Conservation (phyloP, 1,140 invertebrate species). For the Cepaea nemoralis region DNA sequence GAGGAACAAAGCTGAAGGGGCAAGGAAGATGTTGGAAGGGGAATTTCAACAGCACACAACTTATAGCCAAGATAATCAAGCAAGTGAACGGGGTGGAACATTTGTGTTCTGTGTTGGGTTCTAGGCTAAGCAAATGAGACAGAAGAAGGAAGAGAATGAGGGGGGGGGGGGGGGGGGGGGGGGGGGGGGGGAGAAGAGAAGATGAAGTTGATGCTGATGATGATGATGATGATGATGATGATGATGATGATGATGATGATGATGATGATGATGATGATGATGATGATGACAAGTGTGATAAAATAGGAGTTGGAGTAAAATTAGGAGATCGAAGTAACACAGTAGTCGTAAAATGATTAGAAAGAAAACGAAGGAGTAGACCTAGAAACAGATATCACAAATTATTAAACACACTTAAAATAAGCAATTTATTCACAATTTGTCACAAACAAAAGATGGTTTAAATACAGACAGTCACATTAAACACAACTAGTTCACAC, state of each 20-base stretch:
- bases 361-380: background rate
- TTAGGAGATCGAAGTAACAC: background rate
- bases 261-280: background rate
- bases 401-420: too few species aligned
- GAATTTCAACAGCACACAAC: background rate
- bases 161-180: background rate
- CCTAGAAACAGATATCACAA: background rate
- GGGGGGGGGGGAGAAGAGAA: background rate
- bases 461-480: too few species aligned
- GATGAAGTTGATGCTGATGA: too few species aligned
- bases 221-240: background rate
- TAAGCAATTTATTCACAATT: too few species aligned
- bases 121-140: background rate
- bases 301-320: background rate
- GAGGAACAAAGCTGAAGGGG: too few species aligned
- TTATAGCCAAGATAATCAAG: background rate
- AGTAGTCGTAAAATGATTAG: background rate
- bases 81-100: background rate
- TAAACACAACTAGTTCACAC: too few species aligned
- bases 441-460: too few species aligned
- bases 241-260: background rate
- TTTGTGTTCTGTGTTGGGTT: background rate
- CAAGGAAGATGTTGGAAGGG: too few species aligned
- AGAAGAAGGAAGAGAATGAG: too few species aligned
- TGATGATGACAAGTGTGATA: background rate